phyloP scores from a whole-genome alignment of 2,888 invertebrate species.

The Drosophila monieri region DNA sequence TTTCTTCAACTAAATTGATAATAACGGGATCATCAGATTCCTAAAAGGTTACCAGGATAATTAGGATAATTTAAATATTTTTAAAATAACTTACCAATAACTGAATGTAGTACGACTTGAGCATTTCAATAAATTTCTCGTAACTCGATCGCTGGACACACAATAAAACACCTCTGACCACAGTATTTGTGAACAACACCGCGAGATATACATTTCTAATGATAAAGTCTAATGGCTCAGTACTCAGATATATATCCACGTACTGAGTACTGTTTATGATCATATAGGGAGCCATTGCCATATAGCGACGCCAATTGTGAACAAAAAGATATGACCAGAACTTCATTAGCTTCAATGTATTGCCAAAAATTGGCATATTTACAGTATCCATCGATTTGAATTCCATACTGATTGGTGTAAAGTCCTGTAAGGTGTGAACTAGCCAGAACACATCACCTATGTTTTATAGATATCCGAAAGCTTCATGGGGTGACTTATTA shows the following conservation, averaged over 20 bases:
- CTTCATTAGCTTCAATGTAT: constrained; percentile 70
- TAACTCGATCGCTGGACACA: constrained; percentile 63
- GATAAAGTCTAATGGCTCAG: constrained; percentile 67
- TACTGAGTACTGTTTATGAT: constrained; percentile 69
- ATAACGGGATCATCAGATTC: constrained; percentile 50
- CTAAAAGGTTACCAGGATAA: constrained; percentile 22
- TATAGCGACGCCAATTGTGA: constrained; percentile 80
- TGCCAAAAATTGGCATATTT: constrained; percentile 73
- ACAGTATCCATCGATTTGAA: constrained; percentile 53
- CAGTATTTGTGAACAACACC: constrained; percentile 73
- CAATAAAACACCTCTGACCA: constrained; percentile 61
- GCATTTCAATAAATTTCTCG: constrained; percentile 64
- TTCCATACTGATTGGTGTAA: constrained; percentile 37
- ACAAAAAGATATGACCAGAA: constrained; percentile 77
- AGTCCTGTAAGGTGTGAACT: constrained; percentile 23
- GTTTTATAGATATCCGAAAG: constrained; percentile 39
- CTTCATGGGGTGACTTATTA: constrained; percentile 4
- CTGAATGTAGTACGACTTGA: constrained; percentile 66
- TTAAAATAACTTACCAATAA: constrained; percentile 47
- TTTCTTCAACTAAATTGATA: constrained; percentile 51
- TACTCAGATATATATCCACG: constrained; percentile 72
- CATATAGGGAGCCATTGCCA: constrained; percentile 63
- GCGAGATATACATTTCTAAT: constrained; percentile 76
- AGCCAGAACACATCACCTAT: neutral
- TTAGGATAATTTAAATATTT: neutral